Evolutionary conservation across 2,113 vertebrate genomes (phyloP), one percentile per base, ranked within the genome.

Genomic region (Eptesicus fuscus): DNA sequence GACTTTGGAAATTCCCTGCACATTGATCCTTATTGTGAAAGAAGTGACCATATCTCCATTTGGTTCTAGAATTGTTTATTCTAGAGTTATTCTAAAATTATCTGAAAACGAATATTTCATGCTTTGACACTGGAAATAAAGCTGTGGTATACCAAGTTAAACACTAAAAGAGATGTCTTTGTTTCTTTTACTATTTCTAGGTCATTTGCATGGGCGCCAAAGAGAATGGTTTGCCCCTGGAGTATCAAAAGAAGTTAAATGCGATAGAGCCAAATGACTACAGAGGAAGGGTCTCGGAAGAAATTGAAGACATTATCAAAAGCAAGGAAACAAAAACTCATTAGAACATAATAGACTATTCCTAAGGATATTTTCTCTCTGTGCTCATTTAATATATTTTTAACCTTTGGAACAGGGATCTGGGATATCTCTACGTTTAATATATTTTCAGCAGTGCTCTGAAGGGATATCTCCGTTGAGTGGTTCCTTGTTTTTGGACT

Each of bases 141-240:
- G n/a, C 44, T 88, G 23, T 88, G 4, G 3, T 40, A 18, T 44
- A 40, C 30, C 49, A 82, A 86, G 71, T 77, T 53, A 69, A 83
- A 82, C 88, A 94, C 77, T 89, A 61, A 97, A 83, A 88, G 61
- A 16, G 2, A 4, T n/a, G 40, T 51, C 35, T 42, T 56, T 70
- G 5, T 87, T 83, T 82, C 20, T 92, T 85, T 91, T 65, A 20
- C 0, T 4, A 53, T 40, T 87, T 93, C 53, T 67, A 99, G 99
- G 99, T 99, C 79, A 98, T 99, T 95, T 99, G 99, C 97, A 94
- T 99, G 97, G 99, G 99, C 23, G 99, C 99, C 20, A 98, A 98
- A 97, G 99, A 99, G 98, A 99, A 99, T 16, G 97, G 98, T 89
- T 98, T 99, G 95, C 99, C 99, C 2, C 0, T 63, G 76, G 98